Conservation (phyloP, 2,797 vertebrate genomes). For the Craterocephalus amniculus region DNA sequence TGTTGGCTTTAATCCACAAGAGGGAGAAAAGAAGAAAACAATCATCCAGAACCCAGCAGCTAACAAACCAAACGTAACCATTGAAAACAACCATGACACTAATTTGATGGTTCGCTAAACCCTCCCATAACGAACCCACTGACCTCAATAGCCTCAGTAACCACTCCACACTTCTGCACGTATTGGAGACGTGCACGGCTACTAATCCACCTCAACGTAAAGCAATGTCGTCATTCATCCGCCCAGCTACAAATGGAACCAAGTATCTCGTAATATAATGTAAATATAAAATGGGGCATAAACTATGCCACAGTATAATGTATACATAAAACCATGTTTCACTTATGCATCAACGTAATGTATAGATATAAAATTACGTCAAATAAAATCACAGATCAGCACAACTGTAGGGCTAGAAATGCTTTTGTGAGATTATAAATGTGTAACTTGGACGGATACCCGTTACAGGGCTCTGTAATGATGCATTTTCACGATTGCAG, state of each 20-base stretch:
- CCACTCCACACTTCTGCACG: background rate
- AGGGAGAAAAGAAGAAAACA: background rate
- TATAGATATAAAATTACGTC: background rate
- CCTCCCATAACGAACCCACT: conserved; percentile 49
- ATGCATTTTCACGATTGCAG: background rate
- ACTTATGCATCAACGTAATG: background rate
- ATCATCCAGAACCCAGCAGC: background rate
- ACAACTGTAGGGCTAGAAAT: background rate
- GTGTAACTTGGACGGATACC: background rate
- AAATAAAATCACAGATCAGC: background rate
- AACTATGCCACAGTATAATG: background rate
- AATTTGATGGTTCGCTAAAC: conserved; percentile 3
- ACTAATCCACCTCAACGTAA: background rate
- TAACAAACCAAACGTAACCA: background rate
- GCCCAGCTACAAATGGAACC: too few species aligned
- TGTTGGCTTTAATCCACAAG: background rate
- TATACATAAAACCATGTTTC: too few species aligned
- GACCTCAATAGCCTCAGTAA: conserved; percentile 34
- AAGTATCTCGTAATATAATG: background rate
- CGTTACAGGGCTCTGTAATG: background rate
- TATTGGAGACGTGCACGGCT: background rate
- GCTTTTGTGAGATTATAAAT: background rate
- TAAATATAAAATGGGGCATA: background rate
- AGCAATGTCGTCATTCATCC: background rate
- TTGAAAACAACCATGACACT: conserved; percentile 47